Evolutionary conservation across 2,797 vertebrate species (phyloP).

Genomic region (Agapornis canus): DNA sequence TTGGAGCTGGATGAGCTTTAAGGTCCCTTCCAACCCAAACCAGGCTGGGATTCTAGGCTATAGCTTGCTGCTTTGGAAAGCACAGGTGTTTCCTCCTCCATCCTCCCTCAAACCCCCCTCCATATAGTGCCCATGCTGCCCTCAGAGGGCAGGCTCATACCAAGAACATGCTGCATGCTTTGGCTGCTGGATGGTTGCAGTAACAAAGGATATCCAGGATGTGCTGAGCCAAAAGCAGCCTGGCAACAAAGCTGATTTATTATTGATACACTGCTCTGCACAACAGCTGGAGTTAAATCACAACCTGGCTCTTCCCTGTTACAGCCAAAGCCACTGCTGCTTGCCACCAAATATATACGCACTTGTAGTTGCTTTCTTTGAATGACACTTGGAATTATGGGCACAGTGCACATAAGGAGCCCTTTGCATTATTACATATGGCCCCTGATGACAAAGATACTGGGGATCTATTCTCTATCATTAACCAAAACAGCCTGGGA

Average conservation of each 20-base stretch:
- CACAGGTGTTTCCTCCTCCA: accelerated
- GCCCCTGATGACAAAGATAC: background rate
- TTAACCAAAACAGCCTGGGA: background rate
- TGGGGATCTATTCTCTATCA: background rate
- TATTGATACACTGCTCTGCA: accelerated
- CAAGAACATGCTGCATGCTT: no score
- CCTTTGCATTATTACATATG: accelerated
- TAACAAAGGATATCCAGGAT: background rate
- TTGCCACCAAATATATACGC: background rate
- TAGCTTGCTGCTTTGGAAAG: background rate
- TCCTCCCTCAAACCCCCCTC: background rate
- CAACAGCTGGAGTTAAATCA: background rate
- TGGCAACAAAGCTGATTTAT: background rate
- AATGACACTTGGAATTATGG: background rate
- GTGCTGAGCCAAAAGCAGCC: background rate
- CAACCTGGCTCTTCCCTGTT: background rate
- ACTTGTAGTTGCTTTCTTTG: background rate
- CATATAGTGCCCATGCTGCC: accelerated
- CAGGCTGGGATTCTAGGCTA: background rate
- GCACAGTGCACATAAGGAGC: background rate
- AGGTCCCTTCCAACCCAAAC: background rate
- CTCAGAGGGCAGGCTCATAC: background rate
- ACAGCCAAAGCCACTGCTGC: background rate
- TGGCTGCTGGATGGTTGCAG: background rate
- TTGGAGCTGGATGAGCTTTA: background rate